A percentile compares a stretch with the other conserved stretches of the same genome.
phyloP scores from a whole-genome alignment of 2,797 vertebrate genomes.

The Melanotaenia boesemani region DNA sequence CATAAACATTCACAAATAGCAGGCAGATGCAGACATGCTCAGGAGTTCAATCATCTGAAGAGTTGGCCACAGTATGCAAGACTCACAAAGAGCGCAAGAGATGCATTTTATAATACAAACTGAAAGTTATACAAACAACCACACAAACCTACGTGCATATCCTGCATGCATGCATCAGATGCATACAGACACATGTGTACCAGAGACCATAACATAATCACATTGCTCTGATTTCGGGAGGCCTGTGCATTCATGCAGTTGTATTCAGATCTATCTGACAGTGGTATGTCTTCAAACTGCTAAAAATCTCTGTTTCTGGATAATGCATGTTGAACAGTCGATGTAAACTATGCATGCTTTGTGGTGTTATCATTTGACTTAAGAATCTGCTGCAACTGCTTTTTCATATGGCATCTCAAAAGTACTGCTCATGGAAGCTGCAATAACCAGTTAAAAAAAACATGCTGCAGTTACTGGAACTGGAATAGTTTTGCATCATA shows the following conservation, averaged over 20 bases:
- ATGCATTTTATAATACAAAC: constrained; percentile 65
- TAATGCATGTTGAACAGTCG: constrained; percentile 49
- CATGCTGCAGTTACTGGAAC: constrained; percentile 8
- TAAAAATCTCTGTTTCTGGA: constrained; percentile 36
- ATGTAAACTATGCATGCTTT: constrained; percentile 58
- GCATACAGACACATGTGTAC: constrained; percentile 67
- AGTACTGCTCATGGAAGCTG: constrained; percentile 1
- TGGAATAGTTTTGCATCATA: neutral
- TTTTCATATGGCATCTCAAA: constrained; percentile 36
- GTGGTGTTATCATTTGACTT: constrained; percentile 28
- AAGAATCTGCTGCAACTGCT: constrained; percentile 29
- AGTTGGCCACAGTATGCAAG: constrained; percentile 55
- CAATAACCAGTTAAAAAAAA: neutral
- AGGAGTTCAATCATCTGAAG: constrained; percentile 76
- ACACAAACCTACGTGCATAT: constrained; percentile 54
- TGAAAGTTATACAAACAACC: constrained; percentile 66
- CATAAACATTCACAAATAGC: constrained; percentile 84
- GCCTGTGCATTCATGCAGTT: constrained; percentile 54
- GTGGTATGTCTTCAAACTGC: constrained; percentile 37
- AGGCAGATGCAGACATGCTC: constrained; percentile 82
- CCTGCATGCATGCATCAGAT: constrained; percentile 67
- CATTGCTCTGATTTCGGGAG: constrained; percentile 66
- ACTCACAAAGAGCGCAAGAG: constrained; percentile 42
- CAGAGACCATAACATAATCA: constrained; percentile 73
- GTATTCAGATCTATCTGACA: constrained; percentile 40